Base-by-base conservation (phyloP, 2,797 vertebrate species). In the Liparis tanakae region DNA sequence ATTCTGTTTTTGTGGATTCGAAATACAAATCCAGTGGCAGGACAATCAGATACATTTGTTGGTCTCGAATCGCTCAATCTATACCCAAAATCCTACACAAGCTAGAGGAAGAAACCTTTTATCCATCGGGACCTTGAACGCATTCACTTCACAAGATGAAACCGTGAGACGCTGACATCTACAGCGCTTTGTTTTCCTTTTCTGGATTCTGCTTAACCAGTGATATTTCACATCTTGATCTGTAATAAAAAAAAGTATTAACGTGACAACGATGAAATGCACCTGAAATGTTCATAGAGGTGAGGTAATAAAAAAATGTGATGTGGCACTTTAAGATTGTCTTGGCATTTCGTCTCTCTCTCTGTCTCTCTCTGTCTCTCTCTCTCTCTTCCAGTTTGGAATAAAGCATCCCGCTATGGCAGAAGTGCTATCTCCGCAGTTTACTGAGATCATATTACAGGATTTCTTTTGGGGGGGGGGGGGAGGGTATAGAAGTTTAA, bases 341-440 rank as follows among this genome's bases (percentile, higher is more conserved):
- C 43, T 50, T 12, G 18, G 41, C 7, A 68, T 50, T 53, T 66
- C 20, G 30, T 71, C 66, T 62, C 7, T 64, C 25, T 30, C 25
- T 30, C 25, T 30, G 2, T 30, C 25, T 4, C 25, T 4, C 25
- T 30, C 25, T 30, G 2, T 30, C 25, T 71, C 66, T 62, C 7
- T 64, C 66, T 62, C 7, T 64, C 44, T 67, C 18, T 53, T 59
- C 33, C 43, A 30, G 70, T 70, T 70, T 48, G 20, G 20, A 76
- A 8, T 73, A 59, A 76, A 84, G 72, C 66, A 63, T 63, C 12
- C 9, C 53, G 33, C 50, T 20, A 62, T 46, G 54, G 68, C 51
- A 71, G 54, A 78, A 78, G 68, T 68, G 79, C 74, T 72, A 65
- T 56, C 55, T 69, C 61, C 78, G 79, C 80, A 85, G 51, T 83